Conservation (phyloP, 2,797 vertebrate genomes). For the Danio choprae region DNA sequence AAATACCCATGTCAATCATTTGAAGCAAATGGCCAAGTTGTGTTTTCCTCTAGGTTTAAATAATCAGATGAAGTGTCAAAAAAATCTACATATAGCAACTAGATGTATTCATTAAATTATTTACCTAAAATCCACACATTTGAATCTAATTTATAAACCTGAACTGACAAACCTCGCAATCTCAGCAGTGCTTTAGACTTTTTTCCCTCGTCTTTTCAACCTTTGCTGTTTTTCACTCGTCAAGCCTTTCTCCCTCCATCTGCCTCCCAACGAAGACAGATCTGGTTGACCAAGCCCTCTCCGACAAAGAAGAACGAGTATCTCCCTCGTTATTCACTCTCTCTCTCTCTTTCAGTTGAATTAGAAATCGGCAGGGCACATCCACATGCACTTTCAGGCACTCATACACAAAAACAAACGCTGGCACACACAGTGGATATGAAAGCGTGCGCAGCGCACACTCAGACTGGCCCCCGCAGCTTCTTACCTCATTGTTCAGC, state of each 20-base stretch:
- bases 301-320: conserved; percentile 73
- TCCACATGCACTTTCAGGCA: conserved; percentile 61
- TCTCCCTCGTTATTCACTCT: conserved; percentile 69
- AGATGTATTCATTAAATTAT: no score
- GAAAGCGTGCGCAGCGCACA: conserved; percentile 63
- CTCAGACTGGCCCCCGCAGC: conserved; percentile 66
- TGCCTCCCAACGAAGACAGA: conserved; percentile 66
- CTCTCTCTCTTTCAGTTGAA: conserved; percentile 67
- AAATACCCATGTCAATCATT: conserved; percentile 16
- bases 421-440: conserved; percentile 60
- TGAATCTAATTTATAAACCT: not conserved
- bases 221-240: conserved; percentile 14
- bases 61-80: no score
- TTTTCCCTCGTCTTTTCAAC: not conserved
- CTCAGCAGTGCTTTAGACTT: not conserved
- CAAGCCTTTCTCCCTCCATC: conserved; percentile 38
- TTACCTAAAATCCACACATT: not conserved
- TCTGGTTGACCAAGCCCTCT: conserved; percentile 46
- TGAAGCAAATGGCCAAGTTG: not conserved
- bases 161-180: not conserved
- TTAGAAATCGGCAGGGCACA: conserved; percentile 48
- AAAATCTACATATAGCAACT: no score
- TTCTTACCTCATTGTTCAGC: conserved; percentile 85
- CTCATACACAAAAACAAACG: conserved; percentile 48
- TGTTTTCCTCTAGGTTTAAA: not conserved